phyloP scores from a whole-genome alignment of 2,113 vertebrate genomes.

The Chionis minor region DNA sequence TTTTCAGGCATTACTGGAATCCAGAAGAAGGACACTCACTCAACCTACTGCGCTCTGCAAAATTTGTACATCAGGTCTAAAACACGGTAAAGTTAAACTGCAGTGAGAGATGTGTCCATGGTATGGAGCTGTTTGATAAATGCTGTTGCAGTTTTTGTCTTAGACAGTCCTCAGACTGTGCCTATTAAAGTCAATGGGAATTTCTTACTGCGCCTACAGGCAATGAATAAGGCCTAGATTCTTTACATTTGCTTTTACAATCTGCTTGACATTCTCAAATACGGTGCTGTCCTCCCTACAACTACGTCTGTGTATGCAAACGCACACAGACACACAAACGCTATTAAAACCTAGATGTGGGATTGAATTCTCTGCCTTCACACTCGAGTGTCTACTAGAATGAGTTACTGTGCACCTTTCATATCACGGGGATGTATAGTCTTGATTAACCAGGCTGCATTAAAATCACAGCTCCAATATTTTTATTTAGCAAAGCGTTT shows the following conservation, averaged over 20 bases:
- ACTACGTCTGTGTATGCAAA: background rate
- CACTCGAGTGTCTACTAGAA: background rate
- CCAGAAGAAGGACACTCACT: background rate
- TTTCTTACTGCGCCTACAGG: background rate
- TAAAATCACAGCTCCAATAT: background rate
- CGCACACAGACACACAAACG: accelerated
- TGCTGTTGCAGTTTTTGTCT: background rate
- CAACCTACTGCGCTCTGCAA: background rate
- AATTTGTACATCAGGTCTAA: background rate
- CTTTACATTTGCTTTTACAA: background rate
- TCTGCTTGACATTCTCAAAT: background rate
- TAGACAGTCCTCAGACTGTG: background rate
- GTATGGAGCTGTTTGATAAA: constrained; percentile 64
- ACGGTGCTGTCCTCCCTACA: background rate
- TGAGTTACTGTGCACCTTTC: background rate
- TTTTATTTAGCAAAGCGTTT: background rate
- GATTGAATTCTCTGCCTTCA: background rate
- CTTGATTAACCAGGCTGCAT: background rate
- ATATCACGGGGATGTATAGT: background rate
- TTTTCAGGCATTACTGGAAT: constrained; percentile 6
- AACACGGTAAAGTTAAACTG: background rate
- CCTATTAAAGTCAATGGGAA: background rate
- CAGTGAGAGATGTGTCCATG: constrained; percentile 40
- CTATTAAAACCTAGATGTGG: background rate
- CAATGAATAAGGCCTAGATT: background rate